Evolutionary conservation across 92 coral and sea anemone genomes (phyloP), one percentile per base, ranked within the genome.

Genomic region (Epizoanthus illoricatus): DNA sequence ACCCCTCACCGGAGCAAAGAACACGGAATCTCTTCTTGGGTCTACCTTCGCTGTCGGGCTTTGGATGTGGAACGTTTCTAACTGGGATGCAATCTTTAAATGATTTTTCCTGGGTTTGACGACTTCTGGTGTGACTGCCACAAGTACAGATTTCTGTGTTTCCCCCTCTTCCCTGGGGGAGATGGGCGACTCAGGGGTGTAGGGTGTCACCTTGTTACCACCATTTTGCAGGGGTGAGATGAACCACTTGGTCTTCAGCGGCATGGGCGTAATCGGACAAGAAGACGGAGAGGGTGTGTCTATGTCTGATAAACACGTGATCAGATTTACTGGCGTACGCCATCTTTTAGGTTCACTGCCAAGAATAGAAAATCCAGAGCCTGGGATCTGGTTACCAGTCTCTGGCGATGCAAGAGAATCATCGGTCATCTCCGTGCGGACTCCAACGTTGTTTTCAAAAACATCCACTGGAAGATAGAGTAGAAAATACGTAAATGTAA

Each of bases 231-330:
- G 28, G 60, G 95, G 88, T 8, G 92, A 89, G 41, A 91, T 65
- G 63, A 80, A 86, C 58, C 85, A 86, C 80, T 92, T 91, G 76
- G 92, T 90, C 41, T 89, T 89, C 11, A 54, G 59, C 45, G 89
- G 92, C 87, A 87, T 67, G 45, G 97, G 97, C 28, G 91, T 90
- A 10, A 81, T 81, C 43, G 79, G 81, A 74, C 88, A 86, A 67
- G 86, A 84, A 13, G 89, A 84, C 12, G 94, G 89, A n/a, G 94
- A 74, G n/a, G 94, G 94, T 7, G 94, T 90, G 65, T 88, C 94
- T 10, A 78, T 78, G 74, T 90, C 89, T 33, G 93, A 83, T n/a
- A 81, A 71, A 70, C 87, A 81, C 17, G 65, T 73, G 23, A 89
- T 81, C 56, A 84, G 63, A 45, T 85, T 87, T 5, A 74, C 76